Evolutionary conservation across 2,888 invertebrate species (phyloP), one percentile per base, ranked within the genome.

Genomic region (Argyresthia albistria): DNA sequence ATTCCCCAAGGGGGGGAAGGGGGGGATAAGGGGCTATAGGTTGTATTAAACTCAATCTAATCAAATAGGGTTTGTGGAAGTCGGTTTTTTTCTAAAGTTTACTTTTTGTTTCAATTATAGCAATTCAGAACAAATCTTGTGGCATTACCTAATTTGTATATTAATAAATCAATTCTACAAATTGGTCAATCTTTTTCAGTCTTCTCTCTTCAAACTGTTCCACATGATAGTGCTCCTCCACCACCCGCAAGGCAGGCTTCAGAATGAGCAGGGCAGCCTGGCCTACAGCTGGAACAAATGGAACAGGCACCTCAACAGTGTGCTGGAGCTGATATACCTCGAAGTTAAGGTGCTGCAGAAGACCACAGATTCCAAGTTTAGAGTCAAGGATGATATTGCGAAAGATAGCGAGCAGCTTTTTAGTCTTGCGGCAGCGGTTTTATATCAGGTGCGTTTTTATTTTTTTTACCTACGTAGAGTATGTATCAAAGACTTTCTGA

Each of bases 211-310:
- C 54, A 75, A 73, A 58, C 59, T 83, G 36, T 59, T 88, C 16
- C 63, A 73, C 55, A 60, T 69, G n/a, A 63, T 69, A 48, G 65
- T 87, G 37, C 52, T 55, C n/a, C 61, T 88, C 36, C 88, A 88
- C 57, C 82, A 88, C 56, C 86, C 87, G 1, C 57, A 63, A 54
- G 83, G 82, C 6, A 69, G 67, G 54, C 57, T 59, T 9, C 64
- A 67, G 43, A 59, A 58, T 16, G 66, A 77, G 51, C 68, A 71
- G 45, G 78, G 79, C 1, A 72, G 80, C 54, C 56, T 80, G 43
- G 84, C 82, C 0, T 59, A 69, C 15, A 66, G 77, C 55, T 81
- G 83, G 83, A 62, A 65, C 7, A 56, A 61, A 7, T 88, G 88
- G 87, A 73, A 75, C 55, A 77, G 70, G 59, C 70, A 76, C 46